A percentile compares a stretch with the other conserved stretches of the same genome.
Evolutionary conservation across 2,113 vertebrate species (phyloP).

Genomic region (Cephalopterus ornatus): DNA sequence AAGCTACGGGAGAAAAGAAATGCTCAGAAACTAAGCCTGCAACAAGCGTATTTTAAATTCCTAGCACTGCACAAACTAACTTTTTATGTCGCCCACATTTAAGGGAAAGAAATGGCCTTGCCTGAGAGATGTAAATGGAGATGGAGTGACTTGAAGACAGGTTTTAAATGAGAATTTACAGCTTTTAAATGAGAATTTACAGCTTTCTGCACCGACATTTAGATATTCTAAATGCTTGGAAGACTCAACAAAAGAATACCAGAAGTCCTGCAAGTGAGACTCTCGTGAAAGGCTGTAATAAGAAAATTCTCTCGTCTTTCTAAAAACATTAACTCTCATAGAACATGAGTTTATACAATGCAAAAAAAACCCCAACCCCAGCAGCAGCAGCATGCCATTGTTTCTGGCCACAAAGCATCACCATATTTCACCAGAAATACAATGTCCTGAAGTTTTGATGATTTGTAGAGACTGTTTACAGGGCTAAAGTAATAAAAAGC

Average conservation of each 20-base stretch:
- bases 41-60: neutral
- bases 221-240: neutral
- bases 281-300: neutral
- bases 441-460: neutral
- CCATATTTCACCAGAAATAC: neutral
- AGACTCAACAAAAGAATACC: neutral
- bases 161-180: neutral
- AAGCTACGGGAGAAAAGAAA: neutral
- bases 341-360: neutral
- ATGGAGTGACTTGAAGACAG: neutral
- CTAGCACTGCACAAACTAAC: neutral
- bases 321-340: neutral
- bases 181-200: neutral
- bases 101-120: neutral
- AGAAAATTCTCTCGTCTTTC: neutral
- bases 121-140: neutral
- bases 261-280: neutral
- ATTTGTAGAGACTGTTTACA: neutral
- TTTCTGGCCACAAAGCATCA: neutral
- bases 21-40: neutral
- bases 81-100: neutral
- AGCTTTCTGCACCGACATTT: neutral
- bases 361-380: neutral
- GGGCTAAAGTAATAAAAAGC: neutral
- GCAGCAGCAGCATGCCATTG: neutral